Evolutionary conservation across 1,140 invertebrate species (phyloP), one percentile per base, ranked within the genome.

Genomic region (Scaptomyza pallida): DNA sequence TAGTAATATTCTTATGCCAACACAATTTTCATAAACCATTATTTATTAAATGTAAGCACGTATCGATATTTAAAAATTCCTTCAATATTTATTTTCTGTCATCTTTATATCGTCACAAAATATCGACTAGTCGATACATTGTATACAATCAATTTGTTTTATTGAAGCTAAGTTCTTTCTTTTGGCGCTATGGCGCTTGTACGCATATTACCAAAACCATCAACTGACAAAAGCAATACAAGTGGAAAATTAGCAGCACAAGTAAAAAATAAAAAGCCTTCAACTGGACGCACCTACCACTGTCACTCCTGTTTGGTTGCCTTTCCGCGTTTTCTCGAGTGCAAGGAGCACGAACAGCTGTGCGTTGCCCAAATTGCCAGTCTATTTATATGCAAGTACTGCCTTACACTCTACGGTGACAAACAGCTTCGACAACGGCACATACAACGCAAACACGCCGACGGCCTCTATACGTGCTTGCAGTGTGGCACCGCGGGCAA

Each of bases 381-480:
- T 3, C 47, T 86, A 5, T 60, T 77, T 35, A 67, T 86, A 30
- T 86, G 81, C 56, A 59, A 63, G 35, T 79, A 69, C 19, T 86
- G 81, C 21, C 41, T 88, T 5, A 81, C 82, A 1, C 40, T 86
- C 4, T 86, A 60, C 15, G 82, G 82, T 1, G 74, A 88, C 0
- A 70, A 68, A 47, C 23, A 70, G n/a, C 52, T 73, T 0, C 44
- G 60, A 16, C 41, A 71, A 40, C 56, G 82, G 5, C 81, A 86
- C 21, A 62, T 68, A 47, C 50, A 77, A 26, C 62, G 82, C 0
- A 81, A 81, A 48, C 81, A 86, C 15, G 13, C 33, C 12, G 70
- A 74, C 13, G 33, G 47, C 6, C 65, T 64, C n/a, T 81, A 44
- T 12, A 61, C 81, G 74, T 86, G 81, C 47, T 50, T 86, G 41